phyloP scores from a whole-genome alignment of 2,888 invertebrate genomes.

The Drosophila rubida region DNA sequence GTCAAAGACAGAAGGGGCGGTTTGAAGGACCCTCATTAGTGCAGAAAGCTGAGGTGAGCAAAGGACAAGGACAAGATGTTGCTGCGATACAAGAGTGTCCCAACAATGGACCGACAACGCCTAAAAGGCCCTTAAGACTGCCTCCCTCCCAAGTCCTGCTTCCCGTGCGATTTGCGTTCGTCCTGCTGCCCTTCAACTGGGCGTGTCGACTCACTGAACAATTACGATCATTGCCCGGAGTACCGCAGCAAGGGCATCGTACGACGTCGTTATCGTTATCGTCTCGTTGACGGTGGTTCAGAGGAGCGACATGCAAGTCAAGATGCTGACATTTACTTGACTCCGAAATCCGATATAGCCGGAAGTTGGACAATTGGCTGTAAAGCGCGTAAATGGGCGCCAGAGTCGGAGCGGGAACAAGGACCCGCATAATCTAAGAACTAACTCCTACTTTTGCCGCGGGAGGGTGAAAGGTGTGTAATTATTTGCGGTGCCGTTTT shows the following conservation, averaged over 20 bases:
- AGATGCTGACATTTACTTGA: slow-evolving; percentile 76
- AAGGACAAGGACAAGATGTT: slow-evolving; percentile 60
- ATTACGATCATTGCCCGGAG: slow-evolving; percentile 53
- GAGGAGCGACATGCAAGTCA: slow-evolving; percentile 37
- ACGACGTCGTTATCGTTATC: slow-evolving; percentile 18
- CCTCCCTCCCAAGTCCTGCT: slow-evolving; percentile 21
- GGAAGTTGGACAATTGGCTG: slow-evolving; percentile 77
- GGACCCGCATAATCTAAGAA: slow-evolving; percentile 24
- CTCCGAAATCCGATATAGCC: slow-evolving; percentile 71
- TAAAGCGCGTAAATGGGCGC: slow-evolving; percentile 63
- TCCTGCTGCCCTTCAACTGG: slow-evolving; percentile 35
- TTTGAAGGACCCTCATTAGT: slow-evolving; percentile 75
- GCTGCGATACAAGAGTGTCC: slow-evolving; percentile 41
- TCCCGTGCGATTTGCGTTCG: neutral
- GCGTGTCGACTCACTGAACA: slow-evolving; percentile 71
- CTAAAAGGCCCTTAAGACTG: slow-evolving; percentile 42
- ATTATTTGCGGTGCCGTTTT: slow-evolving; percentile 70
- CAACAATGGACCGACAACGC: slow-evolving; percentile 61
- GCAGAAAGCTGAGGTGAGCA: slow-evolving; percentile 61
- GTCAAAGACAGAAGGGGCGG: slow-evolving; percentile 71
- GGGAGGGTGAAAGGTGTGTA: slow-evolving; percentile 60
- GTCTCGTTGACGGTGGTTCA: slow-evolving; percentile 5
- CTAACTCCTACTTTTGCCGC: slow-evolving; percentile 17
- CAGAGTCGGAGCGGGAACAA: slow-evolving; percentile 1
- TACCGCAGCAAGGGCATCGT: slow-evolving; percentile 13